phyloP scores from a whole-genome alignment of 2,888 invertebrate species.

The Prosopocoilus inquinatus region DNA sequence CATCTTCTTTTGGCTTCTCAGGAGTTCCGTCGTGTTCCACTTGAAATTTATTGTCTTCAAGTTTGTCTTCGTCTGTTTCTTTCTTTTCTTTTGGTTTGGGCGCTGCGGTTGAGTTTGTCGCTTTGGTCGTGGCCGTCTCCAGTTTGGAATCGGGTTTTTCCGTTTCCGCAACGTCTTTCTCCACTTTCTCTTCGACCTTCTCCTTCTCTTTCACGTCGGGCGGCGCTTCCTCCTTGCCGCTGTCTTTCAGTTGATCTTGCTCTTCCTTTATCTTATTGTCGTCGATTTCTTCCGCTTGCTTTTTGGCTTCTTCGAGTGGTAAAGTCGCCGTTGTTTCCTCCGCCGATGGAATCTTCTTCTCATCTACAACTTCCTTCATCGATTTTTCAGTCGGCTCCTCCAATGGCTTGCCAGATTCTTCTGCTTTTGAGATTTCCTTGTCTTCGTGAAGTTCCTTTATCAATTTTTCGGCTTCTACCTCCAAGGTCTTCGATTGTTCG shows the following conservation, averaged over 20 bases:
- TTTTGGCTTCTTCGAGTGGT: not conserved
- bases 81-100: not conserved
- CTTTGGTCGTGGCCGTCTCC: not conserved
- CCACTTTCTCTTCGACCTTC: not conserved
- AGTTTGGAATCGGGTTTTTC: not conserved
- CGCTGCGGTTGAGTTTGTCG: not conserved
- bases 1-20: conserved; percentile 3
- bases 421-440: conserved; percentile 8
- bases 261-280: not conserved
- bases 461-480: conserved; percentile 20
- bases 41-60: conserved; percentile 1
- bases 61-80: conserved; percentile 22
- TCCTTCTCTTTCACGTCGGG: not conserved
- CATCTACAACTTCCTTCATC: conserved; percentile 1
- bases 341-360: conserved; percentile 5
- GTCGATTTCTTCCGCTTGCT: not conserved
- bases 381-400: not conserved
- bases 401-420: not conserved
- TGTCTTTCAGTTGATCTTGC: not conserved
- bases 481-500: conserved; percentile 5
- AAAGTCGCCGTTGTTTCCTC: conserved; percentile 3
- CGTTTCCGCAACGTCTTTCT: not conserved
- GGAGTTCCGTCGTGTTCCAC: not conserved
- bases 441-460: conserved; percentile 11
- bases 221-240: not conserved